phyloP scores from a whole-genome alignment of 2,797 vertebrate species.

The Hydrolagus colliei region DNA sequence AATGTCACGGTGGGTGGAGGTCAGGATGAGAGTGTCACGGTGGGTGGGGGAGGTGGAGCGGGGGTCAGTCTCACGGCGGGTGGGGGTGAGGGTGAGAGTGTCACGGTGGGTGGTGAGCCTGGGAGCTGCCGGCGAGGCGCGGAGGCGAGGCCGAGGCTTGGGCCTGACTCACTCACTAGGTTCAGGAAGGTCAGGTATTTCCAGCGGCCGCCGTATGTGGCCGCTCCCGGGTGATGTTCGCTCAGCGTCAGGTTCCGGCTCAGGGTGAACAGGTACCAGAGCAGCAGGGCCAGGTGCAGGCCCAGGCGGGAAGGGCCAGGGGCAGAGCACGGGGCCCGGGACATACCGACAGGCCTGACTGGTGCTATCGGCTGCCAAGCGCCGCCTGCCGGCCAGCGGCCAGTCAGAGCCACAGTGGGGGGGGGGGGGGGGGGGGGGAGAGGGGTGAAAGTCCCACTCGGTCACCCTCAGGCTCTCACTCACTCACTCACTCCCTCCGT shows the following conservation, averaged over 20 bases:
- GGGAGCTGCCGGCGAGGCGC: too few relatives aligned
- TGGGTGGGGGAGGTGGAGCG: background rate
- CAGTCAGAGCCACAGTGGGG: too few relatives aligned
- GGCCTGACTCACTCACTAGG: conserved; percentile 46
- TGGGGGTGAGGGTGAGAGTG: too few relatives aligned
- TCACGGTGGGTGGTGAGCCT: background rate
- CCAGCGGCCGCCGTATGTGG: conserved; percentile 55
- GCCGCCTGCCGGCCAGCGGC: accelerated
- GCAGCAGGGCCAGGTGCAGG: conserved; percentile 43
- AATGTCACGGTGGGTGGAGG: background rate
- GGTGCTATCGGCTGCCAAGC: background rate
- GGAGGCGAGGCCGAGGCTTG: background rate
- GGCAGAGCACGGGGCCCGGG: background rate
- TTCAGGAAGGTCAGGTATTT: conserved; percentile 61
- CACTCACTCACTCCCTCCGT: too few relatives aligned
- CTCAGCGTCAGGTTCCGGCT: conserved; percentile 40
- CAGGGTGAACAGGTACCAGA: conserved; percentile 48
- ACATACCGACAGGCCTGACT: conserved; percentile 30
- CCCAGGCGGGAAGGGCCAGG: too few relatives aligned
- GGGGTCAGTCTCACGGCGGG: too few relatives aligned
- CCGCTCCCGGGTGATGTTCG: conserved; percentile 39
- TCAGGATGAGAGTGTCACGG: background rate
- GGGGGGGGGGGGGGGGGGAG: too few relatives aligned
- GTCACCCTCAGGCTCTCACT: too few relatives aligned
- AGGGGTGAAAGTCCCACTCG: too few relatives aligned